phyloP scores from a whole-genome alignment of 2,888 invertebrate genomes.

The Coremacera marginata region DNA sequence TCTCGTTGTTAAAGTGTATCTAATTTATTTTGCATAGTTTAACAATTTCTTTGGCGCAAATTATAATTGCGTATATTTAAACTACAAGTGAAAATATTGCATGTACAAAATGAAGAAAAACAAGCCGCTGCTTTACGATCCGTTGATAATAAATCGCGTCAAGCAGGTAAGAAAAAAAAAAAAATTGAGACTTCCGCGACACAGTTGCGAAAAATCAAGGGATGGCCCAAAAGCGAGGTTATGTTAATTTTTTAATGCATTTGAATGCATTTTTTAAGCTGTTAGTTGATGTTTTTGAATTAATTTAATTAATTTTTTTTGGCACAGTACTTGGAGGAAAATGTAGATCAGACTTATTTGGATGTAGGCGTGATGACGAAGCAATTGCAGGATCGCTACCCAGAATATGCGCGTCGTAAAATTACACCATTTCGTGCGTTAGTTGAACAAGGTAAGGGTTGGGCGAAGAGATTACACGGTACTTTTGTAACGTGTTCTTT shows the following conservation, averaged over 20 bases:
- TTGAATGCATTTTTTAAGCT: slow-evolving; percentile 27
- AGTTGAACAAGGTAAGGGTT: slow-evolving; percentile 75
- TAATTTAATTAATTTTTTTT: not conserved
- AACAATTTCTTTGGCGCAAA: not conserved
- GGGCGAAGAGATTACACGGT: not conserved
- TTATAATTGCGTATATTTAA: not conserved
- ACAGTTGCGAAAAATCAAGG: slow-evolving; percentile 16
- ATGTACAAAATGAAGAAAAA: slow-evolving; percentile 58
- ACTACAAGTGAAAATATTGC: too few relatives aligned
- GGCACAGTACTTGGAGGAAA: slow-evolving; percentile 78
- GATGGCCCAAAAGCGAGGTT: slow-evolving; percentile 50
- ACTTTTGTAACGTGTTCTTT: not conserved
- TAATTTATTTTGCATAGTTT: not conserved
- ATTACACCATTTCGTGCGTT: slow-evolving; percentile 81
- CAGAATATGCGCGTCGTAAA: slow-evolving; percentile 86
- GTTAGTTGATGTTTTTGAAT: not conserved
- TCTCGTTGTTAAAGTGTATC: not conserved
- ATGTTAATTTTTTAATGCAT: slow-evolving; percentile 47
- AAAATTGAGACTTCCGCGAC: not conserved
- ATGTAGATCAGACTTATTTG: slow-evolving; percentile 83
- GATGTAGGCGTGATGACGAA: slow-evolving; percentile 89
- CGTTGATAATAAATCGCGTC: slow-evolving; percentile 74
- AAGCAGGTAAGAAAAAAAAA: slow-evolving; percentile 68
- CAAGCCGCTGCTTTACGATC: slow-evolving; percentile 69
- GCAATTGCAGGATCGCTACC: slow-evolving; percentile 79